Conservation (phyloP, 2,797 vertebrate genomes). For the Tamandua tetradactyla region DNA sequence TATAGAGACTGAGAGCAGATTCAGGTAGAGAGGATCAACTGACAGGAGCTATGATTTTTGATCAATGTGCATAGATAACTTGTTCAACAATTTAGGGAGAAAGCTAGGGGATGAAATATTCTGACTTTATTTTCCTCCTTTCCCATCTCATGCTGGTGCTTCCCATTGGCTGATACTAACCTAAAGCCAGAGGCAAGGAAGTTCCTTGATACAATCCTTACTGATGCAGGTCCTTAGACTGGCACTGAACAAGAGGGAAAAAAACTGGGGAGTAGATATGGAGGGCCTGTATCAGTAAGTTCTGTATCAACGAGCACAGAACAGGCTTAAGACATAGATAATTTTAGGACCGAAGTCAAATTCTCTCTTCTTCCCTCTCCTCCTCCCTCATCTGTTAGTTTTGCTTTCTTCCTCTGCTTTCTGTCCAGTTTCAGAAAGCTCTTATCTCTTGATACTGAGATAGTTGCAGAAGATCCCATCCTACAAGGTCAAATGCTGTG, state of each 20-base stretch:
- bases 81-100: background rate
- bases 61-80: background rate
- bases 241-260: background rate
- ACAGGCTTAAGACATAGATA: background rate
- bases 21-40: background rate
- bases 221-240: accelerated
- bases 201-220: background rate
- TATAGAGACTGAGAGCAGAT: background rate
- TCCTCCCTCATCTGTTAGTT: background rate
- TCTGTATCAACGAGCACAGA: no score
- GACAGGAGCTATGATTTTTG: background rate
- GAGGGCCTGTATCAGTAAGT: no score
- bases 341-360: background rate
- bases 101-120: background rate
- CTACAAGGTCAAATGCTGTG: background rate
- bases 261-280: background rate
- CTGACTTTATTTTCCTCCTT: background rate
- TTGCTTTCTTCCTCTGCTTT: background rate
- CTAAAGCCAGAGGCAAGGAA: background rate
- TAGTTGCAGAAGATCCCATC: background rate
- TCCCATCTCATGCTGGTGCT: background rate
- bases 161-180: background rate
- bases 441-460: background rate
- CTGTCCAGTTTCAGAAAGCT: background rate
- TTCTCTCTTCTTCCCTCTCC: background rate